Evolutionary conservation across 2,113 vertebrate genomes (phyloP).

Genomic region (Pipa parva): DNA sequence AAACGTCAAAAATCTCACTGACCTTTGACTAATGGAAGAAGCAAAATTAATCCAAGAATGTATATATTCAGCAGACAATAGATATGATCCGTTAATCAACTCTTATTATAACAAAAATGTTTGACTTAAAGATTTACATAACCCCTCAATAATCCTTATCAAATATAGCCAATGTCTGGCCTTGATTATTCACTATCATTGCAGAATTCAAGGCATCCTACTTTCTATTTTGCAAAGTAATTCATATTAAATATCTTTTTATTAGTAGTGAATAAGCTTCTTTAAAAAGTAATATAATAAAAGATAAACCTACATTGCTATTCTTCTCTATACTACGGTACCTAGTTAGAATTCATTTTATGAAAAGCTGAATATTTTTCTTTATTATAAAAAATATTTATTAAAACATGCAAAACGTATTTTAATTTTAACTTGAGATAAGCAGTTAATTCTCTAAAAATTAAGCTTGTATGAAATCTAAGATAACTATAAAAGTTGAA

Average conservation of each 20-base stretch:
- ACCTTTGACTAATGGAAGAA: slow-evolving; percentile 1
- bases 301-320: too few species aligned
- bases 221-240: not conserved
- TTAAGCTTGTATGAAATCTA: too few species aligned
- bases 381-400: too few species aligned
- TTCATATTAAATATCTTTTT: not conserved
- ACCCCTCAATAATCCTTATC: not conserved
- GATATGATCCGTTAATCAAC: not conserved
- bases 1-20: slow-evolving; percentile 20
- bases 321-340: too few species aligned
- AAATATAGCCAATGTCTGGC: not conserved
- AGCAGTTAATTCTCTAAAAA: too few species aligned
- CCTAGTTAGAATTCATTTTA: too few species aligned
- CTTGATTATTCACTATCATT: not conserved
- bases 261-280: not conserved
- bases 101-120: not conserved
- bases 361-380: too few species aligned
- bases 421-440: too few species aligned
- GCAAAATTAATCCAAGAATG: slow-evolving; percentile 7
- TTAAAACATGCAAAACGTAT: too few species aligned
- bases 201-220: not conserved
- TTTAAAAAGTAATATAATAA: too few species aligned
- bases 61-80: not conserved
- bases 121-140: not conserved
- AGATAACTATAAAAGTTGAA: too few species aligned